These are phyloP conservation scores for Aproaerema taeniolella DNA, from an alignment of 2,888 invertebrate species.

Conservation along the genomic window DNA sequence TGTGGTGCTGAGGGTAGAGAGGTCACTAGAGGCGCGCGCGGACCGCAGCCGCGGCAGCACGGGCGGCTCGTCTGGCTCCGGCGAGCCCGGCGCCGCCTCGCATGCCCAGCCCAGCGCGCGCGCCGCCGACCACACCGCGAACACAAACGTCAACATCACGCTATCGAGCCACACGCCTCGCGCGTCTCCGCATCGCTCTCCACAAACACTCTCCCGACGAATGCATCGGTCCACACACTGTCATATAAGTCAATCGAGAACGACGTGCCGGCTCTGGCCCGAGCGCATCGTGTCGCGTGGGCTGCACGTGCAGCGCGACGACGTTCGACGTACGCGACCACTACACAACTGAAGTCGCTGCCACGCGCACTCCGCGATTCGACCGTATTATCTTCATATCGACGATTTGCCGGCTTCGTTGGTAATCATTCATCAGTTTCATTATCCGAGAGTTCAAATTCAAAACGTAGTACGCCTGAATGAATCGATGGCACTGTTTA, in stretches of 20 bases:
- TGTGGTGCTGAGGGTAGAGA: slow-evolving; percentile 68
- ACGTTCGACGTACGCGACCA: slow-evolving; percentile 43
- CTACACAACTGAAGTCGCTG: slow-evolving; percentile 50
- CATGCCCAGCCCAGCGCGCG: slow-evolving; percentile 75
- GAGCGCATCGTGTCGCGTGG: slow-evolving; percentile 31
- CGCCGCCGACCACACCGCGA: slow-evolving; percentile 80
- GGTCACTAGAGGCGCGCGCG: slow-evolving; percentile 69
- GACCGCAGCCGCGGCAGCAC: slow-evolving; percentile 66
- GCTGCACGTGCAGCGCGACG: slow-evolving; percentile 42
- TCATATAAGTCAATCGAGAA: slow-evolving; percentile 29
- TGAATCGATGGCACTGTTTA: not conserved
- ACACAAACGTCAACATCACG: slow-evolving; percentile 79
- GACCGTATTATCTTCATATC: slow-evolving; percentile 61
- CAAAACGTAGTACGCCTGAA: not conserved
- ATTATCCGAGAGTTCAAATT: not conserved
- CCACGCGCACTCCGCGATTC: slow-evolving; percentile 41
- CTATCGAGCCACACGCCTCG: slow-evolving; percentile 51
- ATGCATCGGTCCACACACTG: slow-evolving; percentile 50
- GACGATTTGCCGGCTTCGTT: slow-evolving; percentile 38
- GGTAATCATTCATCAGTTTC: slow-evolving; percentile 19
- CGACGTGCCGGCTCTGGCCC: slow-evolving; percentile 21
- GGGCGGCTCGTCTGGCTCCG: slow-evolving; percentile 60
- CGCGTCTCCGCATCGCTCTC: slow-evolving; percentile 47
- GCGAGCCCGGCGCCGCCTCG: slow-evolving; percentile 44
- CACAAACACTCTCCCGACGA: slow-evolving; percentile 38